phyloP scores from a whole-genome alignment of 2,888 invertebrate species.

The Tiliacea aurago region DNA sequence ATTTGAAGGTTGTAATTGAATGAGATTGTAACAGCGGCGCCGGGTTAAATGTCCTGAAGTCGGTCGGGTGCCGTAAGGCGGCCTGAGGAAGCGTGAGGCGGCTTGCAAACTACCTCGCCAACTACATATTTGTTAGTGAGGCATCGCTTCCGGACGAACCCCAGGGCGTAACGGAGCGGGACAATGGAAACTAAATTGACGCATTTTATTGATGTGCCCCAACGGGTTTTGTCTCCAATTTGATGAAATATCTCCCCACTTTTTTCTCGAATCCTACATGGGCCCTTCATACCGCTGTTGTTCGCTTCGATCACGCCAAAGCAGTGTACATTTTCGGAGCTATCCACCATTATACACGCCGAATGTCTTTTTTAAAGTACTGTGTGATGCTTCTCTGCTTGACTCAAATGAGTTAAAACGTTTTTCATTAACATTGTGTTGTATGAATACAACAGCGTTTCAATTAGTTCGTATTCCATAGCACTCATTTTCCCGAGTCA shows the following conservation, averaged over 20 bases:
- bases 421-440: neutral
- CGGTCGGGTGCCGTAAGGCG: neutral
- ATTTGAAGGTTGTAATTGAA: conserved; percentile 50
- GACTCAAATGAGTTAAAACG: neutral
- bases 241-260: conserved; percentile 28
- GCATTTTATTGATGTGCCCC: conserved; percentile 48
- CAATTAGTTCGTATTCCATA: neutral
- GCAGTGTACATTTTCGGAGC: neutral
- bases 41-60: conserved; percentile 26
- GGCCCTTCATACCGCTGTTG: neutral
- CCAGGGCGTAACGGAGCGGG: conserved; percentile 17
- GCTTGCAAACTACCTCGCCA: conserved; percentile 19
- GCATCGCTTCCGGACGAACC: conserved; percentile 17
- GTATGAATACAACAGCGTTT: neutral
- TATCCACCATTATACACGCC: neutral
- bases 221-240: conserved; percentile 40
- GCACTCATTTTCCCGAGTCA: conserved; percentile 8
- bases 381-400: neutral
- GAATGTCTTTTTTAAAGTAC: neutral
- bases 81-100: neutral
- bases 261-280: conserved; percentile 10
- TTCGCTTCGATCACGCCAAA: neutral
- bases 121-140: conserved; percentile 35
- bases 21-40: conserved; percentile 26
- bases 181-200: conserved; percentile 48